These are phyloP conservation scores for Micropterix aruncella DNA, from an alignment of 2,888 invertebrate genomes.

Conservation along the genomic window DNA sequence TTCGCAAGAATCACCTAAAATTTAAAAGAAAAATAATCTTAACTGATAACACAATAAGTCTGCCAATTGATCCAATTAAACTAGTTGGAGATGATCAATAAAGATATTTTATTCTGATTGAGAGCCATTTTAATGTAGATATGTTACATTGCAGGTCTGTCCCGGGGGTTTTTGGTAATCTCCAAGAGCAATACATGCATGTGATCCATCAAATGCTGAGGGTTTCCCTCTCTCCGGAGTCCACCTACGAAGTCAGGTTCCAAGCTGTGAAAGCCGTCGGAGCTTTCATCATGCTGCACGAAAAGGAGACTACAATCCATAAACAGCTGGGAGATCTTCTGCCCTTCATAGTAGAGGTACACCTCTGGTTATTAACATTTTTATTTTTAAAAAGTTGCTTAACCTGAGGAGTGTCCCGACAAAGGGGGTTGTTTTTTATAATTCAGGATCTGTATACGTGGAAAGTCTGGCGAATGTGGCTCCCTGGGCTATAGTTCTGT, in stretches of 20 bases:
- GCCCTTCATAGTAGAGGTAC: conserved; percentile 58
- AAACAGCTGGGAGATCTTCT: conserved; percentile 81
- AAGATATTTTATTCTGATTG: too few relatives aligned
- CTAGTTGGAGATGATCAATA: too few relatives aligned
- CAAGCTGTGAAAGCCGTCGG: conserved; percentile 76
- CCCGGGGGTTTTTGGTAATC: conserved; percentile 94
- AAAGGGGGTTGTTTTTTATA: too few relatives aligned
- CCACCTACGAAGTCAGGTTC: conserved; percentile 58
- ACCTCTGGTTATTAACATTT: conserved; percentile 10
- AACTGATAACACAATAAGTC: too few relatives aligned
- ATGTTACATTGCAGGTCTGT: too few relatives aligned
- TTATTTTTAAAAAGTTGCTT: too few relatives aligned
- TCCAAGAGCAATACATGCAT: conserved; percentile 80
- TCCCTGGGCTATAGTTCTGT: too few relatives aligned
- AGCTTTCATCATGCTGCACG: conserved; percentile 83
- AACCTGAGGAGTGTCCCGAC: too few relatives aligned
- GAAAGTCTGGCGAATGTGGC: neutral
- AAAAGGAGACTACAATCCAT: conserved; percentile 81
- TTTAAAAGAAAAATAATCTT: too few relatives aligned
- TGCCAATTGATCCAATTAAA: too few relatives aligned
- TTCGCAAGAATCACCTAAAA: too few relatives aligned
- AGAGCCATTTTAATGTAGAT: too few relatives aligned
- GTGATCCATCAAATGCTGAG: conserved; percentile 92
- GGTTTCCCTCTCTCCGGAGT: conserved; percentile 61
- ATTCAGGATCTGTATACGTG: neutral